Evolutionary conservation across 2,113 vertebrate genomes (phyloP).

Genomic region (Triplophysa siluroides): DNA sequence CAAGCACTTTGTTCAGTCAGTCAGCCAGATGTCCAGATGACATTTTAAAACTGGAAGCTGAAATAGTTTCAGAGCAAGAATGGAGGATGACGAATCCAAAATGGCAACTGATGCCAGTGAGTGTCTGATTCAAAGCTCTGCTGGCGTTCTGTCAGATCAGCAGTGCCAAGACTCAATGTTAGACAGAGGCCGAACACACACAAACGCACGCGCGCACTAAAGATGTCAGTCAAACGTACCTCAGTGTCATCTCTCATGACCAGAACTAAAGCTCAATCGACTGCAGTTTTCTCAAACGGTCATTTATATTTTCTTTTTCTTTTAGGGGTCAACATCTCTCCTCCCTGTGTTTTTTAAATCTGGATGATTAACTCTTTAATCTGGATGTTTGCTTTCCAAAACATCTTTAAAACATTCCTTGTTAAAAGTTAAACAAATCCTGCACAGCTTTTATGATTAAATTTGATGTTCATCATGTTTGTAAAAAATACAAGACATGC

Average conservation of each 20-base stretch:
- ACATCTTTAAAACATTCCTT: not conserved
- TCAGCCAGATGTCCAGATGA: not conserved
- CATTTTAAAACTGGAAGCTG: not conserved
- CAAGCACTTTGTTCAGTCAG: not conserved
- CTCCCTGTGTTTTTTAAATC: not conserved
- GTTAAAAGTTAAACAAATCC: not conserved
- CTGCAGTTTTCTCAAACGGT: too few relatives aligned
- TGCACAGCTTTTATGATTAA: not conserved
- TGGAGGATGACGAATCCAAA: not conserved
- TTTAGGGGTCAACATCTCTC: not conserved
- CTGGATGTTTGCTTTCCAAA: not conserved
- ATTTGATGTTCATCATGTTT: too few relatives aligned
- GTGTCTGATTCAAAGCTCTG: not conserved
- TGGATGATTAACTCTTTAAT: not conserved
- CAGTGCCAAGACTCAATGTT: constrained; percentile 10
- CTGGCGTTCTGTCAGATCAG: constrained; percentile 4
- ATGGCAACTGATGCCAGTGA: not conserved
- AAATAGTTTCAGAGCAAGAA: not conserved
- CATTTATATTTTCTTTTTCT: not conserved
- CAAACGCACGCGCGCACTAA: not conserved
- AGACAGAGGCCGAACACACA: not conserved
- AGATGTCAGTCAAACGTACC: not conserved
- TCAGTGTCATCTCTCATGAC: too few relatives aligned
- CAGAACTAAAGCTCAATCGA: too few relatives aligned
- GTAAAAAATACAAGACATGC: too few relatives aligned